Conservation (phyloP, 2,888 invertebrate species). For the Pimpla rufipes region DNA sequence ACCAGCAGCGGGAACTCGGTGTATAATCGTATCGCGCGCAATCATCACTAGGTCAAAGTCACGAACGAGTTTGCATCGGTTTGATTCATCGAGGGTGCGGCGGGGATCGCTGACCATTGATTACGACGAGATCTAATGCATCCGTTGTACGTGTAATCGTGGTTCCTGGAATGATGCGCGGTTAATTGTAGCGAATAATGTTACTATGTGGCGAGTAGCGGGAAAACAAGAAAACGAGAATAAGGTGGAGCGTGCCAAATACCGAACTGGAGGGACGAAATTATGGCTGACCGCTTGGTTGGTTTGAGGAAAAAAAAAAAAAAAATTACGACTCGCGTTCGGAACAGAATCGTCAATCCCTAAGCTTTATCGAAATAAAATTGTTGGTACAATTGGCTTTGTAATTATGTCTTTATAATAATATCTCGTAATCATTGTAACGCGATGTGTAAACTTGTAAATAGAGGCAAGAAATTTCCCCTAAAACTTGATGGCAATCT, state of each 20-base stretch:
- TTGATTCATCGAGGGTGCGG: constrained; percentile 45
- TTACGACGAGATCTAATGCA: constrained; percentile 7
- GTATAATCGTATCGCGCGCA: constrained; percentile 58
- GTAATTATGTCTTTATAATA: too few species aligned
- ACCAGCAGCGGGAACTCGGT: constrained; percentile 39
- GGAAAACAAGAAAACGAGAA: not conserved
- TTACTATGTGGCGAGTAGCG: not conserved
- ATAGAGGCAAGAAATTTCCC: too few species aligned
- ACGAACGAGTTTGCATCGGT: constrained; percentile 56
- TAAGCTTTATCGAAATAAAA: too few species aligned
- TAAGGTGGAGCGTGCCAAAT: not conserved
- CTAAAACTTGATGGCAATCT: too few species aligned
- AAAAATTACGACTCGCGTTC: too few species aligned
- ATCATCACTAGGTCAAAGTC: constrained; percentile 66
- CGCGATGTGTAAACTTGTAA: too few species aligned
- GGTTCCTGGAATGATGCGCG: not conserved
- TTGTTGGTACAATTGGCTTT: too few species aligned
- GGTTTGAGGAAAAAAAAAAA: too few species aligned
- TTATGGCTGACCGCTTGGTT: too few species aligned
- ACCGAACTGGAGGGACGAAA: not conserved
- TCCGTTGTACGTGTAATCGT: not conserved
- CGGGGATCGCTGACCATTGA: constrained; percentile 15
- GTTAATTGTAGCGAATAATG: not conserved
- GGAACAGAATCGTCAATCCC: too few species aligned
- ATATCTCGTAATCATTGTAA: too few species aligned